Evolutionary conservation across 2,888 invertebrate species (phyloP), one percentile per base, ranked within the genome.

Genomic region (Caenorhabditis japonica): DNA sequence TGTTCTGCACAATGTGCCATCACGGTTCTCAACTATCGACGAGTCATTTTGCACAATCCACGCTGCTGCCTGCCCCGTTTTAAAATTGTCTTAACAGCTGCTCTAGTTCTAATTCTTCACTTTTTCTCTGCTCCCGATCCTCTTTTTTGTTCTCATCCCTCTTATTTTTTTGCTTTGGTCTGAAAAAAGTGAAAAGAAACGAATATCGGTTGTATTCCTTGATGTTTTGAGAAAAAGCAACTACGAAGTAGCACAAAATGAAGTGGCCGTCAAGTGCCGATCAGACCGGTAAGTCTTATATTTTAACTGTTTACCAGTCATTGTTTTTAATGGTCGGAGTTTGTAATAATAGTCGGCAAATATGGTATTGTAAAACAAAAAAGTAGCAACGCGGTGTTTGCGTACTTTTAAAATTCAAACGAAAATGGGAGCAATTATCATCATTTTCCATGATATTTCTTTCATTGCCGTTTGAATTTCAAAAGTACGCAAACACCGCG

Each of bases 261-360:
- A 71, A 71, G 51, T 71, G 71, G 71, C 71, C 71, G 5, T 71
- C 71, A 2, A 71, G 71, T 52, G 5, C 56, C 10, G 62, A 71
- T 41, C 71, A 58, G 21, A 39, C 23, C 10, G 61, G 70, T 69
- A 36, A 46, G 69, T 53, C 15, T n/a, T 44, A 7, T 3, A n/a
- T 23, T 27, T n/a, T 19, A 23, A 13, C n/a, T 34, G 36, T 47
- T n/a, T 21, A 7, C 44, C 30, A 44, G 30, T 44, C 17, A n/a
- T n/a, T n/a, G n/a, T n/a, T n/a, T n/a, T n/a, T n/a, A n/a, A n/a
- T n/a, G n/a, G n/a, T n/a, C n/a, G n/a, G n/a, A n/a, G n/a, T n/a
- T n/a, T n/a, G n/a, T n/a, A n/a, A n/a, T n/a, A n/a, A n/a, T n/a
- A n/a, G n/a, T n/a, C n/a, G n/a, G n/a, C n/a, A n/a, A n/a, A n/a